Percentiles rank a stretch among this genome's conserved stretches.
These are phyloP conservation scores for Erebia palarica DNA, from an alignment of 2,888 invertebrate genomes.

Conservation along the genomic window DNA sequence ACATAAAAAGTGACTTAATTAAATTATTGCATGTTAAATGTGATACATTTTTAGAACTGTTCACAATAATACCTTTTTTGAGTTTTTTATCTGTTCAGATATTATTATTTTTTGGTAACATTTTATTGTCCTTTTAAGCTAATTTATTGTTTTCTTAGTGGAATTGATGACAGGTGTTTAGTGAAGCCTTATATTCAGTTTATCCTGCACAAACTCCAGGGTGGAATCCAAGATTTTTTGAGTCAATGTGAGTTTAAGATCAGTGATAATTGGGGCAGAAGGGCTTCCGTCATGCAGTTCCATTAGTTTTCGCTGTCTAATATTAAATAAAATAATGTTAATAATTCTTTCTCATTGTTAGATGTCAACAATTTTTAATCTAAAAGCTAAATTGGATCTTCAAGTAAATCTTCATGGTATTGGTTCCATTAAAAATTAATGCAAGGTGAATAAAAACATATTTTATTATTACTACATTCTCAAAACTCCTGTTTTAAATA, in stretches of 20 bases:
- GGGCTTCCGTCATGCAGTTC: slow-evolving; percentile 45
- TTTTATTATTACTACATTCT: neutral
- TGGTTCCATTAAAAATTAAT: neutral
- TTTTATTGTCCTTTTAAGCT: slow-evolving; percentile 25
- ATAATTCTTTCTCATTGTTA: slow-evolving; percentile 2
- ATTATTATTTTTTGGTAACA: neutral
- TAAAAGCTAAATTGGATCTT: neutral
- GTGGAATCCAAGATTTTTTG: slow-evolving; percentile 46
- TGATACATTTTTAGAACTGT: neutral
- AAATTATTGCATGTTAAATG: neutral
- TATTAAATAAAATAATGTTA: slow-evolving; percentile 12
- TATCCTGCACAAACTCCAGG: slow-evolving; percentile 52
- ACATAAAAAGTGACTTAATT: neutral
- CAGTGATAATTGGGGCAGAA: slow-evolving; percentile 44
- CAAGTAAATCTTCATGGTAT: slow-evolving; percentile 11
- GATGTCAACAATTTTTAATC: neutral
- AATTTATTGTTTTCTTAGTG: slow-evolving; percentile 56
- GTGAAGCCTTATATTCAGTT: slow-evolving; percentile 52
- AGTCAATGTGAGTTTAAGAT: slow-evolving; percentile 54
- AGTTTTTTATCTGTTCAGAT: neutral
- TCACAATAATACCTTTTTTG: no score
- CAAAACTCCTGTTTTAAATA: no score
- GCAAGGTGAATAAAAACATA: neutral
- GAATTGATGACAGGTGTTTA: slow-evolving; percentile 58
- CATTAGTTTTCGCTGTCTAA: slow-evolving; percentile 34